Percentiles rank a stretch among this genome's conserved stretches.
These are phyloP conservation scores for Anadara kagoshimensis DNA, from an alignment of 1,140 invertebrate genomes.

Conservation along the genomic window DNA sequence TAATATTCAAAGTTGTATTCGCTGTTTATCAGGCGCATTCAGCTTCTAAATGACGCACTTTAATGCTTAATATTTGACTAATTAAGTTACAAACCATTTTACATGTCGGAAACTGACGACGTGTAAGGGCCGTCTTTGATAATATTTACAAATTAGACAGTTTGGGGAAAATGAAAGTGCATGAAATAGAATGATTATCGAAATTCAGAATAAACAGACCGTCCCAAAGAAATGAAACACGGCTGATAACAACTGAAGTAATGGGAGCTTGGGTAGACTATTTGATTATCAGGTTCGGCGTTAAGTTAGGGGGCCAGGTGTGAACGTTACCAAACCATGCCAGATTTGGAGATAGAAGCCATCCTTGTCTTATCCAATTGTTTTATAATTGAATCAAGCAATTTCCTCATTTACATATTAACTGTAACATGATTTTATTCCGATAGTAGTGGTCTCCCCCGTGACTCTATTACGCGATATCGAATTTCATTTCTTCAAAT, in stretches of 20 bases:
- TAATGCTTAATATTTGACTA: no score
- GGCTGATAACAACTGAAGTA: slow-evolving; percentile 33
- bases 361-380: slow-evolving; percentile 24
- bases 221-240: slow-evolving; percentile 24
- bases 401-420: slow-evolving; percentile 39
- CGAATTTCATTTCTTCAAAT: slow-evolving; percentile 26
- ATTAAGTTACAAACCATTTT: no score
- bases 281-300: slow-evolving; percentile 31
- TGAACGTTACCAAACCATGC: slow-evolving; percentile 20
- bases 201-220: slow-evolving; percentile 14
- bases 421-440: slow-evolving; percentile 35
- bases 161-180: slow-evolving; percentile 13
- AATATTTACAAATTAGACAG: slow-evolving; percentile 24
- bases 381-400: slow-evolving; percentile 30
- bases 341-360: slow-evolving; percentile 18
- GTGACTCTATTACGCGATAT: slow-evolving; percentile 22
- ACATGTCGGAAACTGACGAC: slow-evolving; percentile 34
- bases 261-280: slow-evolving; percentile 18
- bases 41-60: no score
- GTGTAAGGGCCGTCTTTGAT: slow-evolving; percentile 28
- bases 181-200: slow-evolving; percentile 3
- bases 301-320: slow-evolving; percentile 29
- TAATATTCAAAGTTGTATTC: no score
- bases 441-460: slow-evolving; percentile 14
- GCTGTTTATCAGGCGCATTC: no score